phyloP scores from a whole-genome alignment of 2,797 vertebrate genomes.

The Lutjanus argentimaculatus region DNA sequence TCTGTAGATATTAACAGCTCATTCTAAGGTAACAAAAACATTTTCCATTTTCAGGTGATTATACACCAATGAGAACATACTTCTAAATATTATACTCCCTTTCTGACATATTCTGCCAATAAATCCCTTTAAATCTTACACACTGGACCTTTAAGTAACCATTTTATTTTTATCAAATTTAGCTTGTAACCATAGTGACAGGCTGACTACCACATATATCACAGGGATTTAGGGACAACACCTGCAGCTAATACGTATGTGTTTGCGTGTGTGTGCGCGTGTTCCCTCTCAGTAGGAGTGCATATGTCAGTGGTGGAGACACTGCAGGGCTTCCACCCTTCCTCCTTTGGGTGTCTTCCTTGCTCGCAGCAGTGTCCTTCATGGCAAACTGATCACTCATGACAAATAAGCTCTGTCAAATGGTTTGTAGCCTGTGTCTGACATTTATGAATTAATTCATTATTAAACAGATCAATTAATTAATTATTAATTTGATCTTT shows the following conservation, averaged over 20 bases:
- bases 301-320: constrained; percentile 51
- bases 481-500: constrained; percentile 46
- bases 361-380: constrained; percentile 52
- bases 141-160: not conserved
- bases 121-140: too few species aligned
- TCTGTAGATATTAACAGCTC: too few species aligned
- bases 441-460: constrained; percentile 45
- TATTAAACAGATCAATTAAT: constrained; percentile 27
- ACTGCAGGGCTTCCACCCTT: constrained; percentile 30
- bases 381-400: constrained; percentile 51
- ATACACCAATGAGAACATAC: too few species aligned
- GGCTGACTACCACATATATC: constrained; percentile 8
- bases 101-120: too few species aligned
- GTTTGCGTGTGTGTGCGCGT: not conserved
- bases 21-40: too few species aligned
- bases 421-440: constrained; percentile 46
- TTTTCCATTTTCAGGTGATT: too few species aligned
- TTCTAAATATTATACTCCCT: too few species aligned
- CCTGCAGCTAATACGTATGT: not conserved
- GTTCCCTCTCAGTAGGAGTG: constrained; percentile 16
- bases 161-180: constrained; percentile 9
- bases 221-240: not conserved
- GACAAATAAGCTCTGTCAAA: constrained; percentile 42
- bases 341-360: constrained; percentile 57
- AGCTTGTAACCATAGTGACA: constrained; percentile 28